Conservation (phyloP, 2,888 invertebrate species). For the Lepeophtheirus nordmannii region DNA sequence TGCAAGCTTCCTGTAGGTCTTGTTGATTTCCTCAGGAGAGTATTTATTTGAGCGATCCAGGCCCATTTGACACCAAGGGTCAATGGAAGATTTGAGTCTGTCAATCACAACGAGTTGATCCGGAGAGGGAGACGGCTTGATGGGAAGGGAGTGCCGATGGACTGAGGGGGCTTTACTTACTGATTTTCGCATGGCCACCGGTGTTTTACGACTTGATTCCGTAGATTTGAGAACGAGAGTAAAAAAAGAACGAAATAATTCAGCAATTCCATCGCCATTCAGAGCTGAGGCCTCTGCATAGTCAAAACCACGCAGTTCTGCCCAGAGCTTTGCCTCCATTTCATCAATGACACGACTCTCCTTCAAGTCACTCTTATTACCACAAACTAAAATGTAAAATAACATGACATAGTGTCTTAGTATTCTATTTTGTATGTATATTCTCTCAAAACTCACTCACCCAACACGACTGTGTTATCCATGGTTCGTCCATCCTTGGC, state of each 20-base stretch:
- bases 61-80: slow-evolving; percentile 24
- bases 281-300: slow-evolving; percentile 11
- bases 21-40: slow-evolving; percentile 34
- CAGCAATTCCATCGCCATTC: slow-evolving; percentile 8
- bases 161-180: no score
- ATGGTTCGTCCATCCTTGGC: slow-evolving; percentile 24
- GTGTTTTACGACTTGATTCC: no score
- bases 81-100: slow-evolving; percentile 3
- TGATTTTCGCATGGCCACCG: no score
- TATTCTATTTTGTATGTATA: background rate
- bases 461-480: background rate
- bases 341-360: slow-evolving; percentile 3
- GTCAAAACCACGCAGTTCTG: slow-evolving; percentile 17
- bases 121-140: background rate
- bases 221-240: slow-evolving; percentile 10
- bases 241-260: slow-evolving; percentile 21
- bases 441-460: no score
- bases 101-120: slow-evolving; percentile 10
- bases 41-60: slow-evolving; percentile 9
- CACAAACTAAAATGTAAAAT: slow-evolving; percentile 21
- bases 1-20: slow-evolving; percentile 35
- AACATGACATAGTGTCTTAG: background rate
- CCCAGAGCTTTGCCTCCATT: slow-evolving; percentile 15
- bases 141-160: background rate
- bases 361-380: slow-evolving; percentile 18